Evolutionary conservation across 2,113 vertebrate genomes (phyloP), one percentile per base, ranked within the genome.

Genomic region (Larimichthys polyactis): DNA sequence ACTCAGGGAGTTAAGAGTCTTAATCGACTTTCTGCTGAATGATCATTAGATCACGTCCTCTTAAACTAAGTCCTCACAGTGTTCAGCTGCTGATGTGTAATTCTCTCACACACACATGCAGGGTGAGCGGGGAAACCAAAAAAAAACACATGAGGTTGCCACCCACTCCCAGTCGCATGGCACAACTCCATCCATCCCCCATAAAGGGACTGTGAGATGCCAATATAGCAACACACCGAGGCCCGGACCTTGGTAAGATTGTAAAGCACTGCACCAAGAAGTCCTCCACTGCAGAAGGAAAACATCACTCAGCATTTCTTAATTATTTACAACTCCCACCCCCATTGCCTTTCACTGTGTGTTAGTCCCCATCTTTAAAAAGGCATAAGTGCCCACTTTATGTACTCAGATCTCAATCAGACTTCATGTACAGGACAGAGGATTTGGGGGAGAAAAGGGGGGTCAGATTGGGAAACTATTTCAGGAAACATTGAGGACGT

Each of bases 301-400:
- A 87, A 88, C 88, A 93, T 93, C 91, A 90, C 91, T 94, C 91
- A 92, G 92, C 91, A 90, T 91, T 93, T 93, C 67, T 94, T 88
- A 93, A 94, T 93, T 92, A 94, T 94, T 94, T 93, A 93, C 86
- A 92, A 85, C 91, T 86, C 83, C 80, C 68, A 79, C 75, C 83
- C 75, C 73, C 75, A 24, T 70, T 71, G 77, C 80, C 22, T 74
- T 84, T 83, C 74, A 70, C 82, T 85, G 78, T 55, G 44, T 66
- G 69, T 49, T 77, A 59, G 64, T 72, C 79, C 51, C 48, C 49
- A 27, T 78, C 81, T 87, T 84, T 85, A 81, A 40, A 40, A 40
- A 81, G 29, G 83, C 85, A 78, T 87, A 84, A 86, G 46, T 81
- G 63, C 48, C 55, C 8, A 16, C 72, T 84, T 82, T 71, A 67